Percentiles rank a stretch among this genome's conserved stretches.
phyloP scores from a whole-genome alignment of 1,140 invertebrate species.

The Drosophila nebulosa region DNA sequence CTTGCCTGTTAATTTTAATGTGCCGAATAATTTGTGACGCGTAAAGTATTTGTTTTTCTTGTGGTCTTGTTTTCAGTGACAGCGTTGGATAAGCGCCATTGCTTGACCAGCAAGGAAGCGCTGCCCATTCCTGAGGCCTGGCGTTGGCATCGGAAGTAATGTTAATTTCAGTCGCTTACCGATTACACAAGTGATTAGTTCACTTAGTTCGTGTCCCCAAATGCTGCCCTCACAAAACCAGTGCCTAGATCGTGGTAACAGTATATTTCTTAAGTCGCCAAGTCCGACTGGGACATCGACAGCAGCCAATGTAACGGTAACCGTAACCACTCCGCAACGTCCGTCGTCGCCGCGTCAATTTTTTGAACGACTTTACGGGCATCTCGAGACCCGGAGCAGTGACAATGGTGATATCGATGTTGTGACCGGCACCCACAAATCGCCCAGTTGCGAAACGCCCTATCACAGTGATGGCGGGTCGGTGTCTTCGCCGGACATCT shows the following conservation, averaged over 20 bases:
- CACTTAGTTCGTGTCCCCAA: slow-evolving; percentile 16
- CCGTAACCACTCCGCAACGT: slow-evolving; percentile 44
- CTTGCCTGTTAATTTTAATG: slow-evolving; percentile 42
- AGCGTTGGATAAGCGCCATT: slow-evolving; percentile 34
- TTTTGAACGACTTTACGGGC: slow-evolving; percentile 83
- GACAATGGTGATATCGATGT: slow-evolving; percentile 67
- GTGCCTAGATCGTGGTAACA: slow-evolving; percentile 18
- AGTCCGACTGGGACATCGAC: slow-evolving; percentile 4
- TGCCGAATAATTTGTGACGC: slow-evolving; percentile 35
- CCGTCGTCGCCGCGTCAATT: slow-evolving; percentile 83
- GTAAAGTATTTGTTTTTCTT: slow-evolving; percentile 27
- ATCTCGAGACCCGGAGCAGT: slow-evolving; percentile 79
- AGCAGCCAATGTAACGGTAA: neutral
- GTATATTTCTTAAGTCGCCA: slow-evolving; percentile 2
- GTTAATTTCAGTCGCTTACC: slow-evolving; percentile 51
- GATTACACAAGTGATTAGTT: slow-evolving; percentile 65
- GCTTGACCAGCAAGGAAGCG: slow-evolving; percentile 44
- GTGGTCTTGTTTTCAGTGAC: slow-evolving; percentile 10
- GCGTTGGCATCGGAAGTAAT: slow-evolving; percentile 47
- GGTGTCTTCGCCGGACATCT: slow-evolving; percentile 71
- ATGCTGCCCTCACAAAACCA: slow-evolving; percentile 36
- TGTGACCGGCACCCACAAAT: slow-evolving; percentile 36
- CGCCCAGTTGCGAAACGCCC: slow-evolving; percentile 52
- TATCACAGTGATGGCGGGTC: slow-evolving; percentile 75
- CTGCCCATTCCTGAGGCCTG: slow-evolving; percentile 13